Conservation (phyloP, 2,888 invertebrate genomes). For the Spatulosminthurus flaviceps region DNA sequence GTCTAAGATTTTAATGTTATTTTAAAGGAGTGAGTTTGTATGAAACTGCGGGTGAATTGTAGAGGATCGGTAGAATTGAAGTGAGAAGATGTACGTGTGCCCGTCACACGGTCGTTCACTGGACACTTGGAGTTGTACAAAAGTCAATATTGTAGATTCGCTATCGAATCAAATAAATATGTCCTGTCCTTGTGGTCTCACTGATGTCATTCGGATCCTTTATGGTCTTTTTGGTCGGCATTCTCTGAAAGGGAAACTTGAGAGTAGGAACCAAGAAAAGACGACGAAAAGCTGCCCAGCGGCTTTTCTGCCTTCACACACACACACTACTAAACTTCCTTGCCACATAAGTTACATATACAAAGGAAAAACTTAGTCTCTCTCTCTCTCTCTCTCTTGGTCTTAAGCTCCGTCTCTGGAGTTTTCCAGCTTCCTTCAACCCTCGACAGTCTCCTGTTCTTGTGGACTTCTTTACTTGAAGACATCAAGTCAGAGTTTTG, state of each 20-base stretch:
- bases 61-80: neutral
- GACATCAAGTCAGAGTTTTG: slow-evolving; percentile 15
- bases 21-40: too few relatives aligned
- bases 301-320: slow-evolving; percentile 33
- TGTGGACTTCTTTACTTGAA: neutral
- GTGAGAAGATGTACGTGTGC: slow-evolving; percentile 22
- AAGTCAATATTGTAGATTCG: slow-evolving; percentile 48
- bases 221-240: slow-evolving; percentile 37
- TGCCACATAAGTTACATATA: neutral
- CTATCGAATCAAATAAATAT: slow-evolving; percentile 47
- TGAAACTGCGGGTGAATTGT: too few relatives aligned
- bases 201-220: slow-evolving; percentile 41
- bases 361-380: neutral
- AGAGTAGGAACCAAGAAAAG: slow-evolving; percentile 41
- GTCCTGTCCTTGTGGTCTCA: slow-evolving; percentile 42
- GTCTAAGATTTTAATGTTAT: too few relatives aligned
- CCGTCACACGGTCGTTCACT: neutral
- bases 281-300: slow-evolving; percentile 42
- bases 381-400: slow-evolving; percentile 9
- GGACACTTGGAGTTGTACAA: slow-evolving; percentile 31
- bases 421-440: slow-evolving; percentile 15
- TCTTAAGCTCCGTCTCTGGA: neutral
- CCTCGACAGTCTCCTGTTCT: neutral
- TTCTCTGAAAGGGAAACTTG: slow-evolving; percentile 19
- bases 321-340: too few relatives aligned